Evolutionary conservation across 2,888 invertebrate species (phyloP), one percentile per base, ranked within the genome.

Genomic region (Thera britannica): DNA sequence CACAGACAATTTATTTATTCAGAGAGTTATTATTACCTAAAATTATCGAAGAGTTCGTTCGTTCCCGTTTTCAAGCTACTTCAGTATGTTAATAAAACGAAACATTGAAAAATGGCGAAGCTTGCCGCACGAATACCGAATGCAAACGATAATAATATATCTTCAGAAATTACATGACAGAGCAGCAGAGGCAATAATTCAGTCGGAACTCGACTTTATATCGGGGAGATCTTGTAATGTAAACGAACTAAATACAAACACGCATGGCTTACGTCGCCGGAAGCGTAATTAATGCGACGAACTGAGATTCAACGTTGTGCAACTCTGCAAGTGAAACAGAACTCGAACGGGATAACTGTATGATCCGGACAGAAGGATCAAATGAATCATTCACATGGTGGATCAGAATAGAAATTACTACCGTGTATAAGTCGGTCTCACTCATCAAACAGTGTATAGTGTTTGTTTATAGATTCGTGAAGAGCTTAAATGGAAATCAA

Each of bases 221-320:
- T 65, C 67, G 60, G 64, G 12, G 65, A 65, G 68, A 70, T 72
- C 70, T 73, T 64, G 72, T 67, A 73, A 72, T 62, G 73, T 68
- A 72, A 72, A 67, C 64, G 71, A 67, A 65, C 70, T 66, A 68
- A 73, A 73, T 75, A 66, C 67, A 67, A 70, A 68, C 70, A 75
- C 65, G 73, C 73, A 73, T 68, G 66, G 65, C 64, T 70, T 66
- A 64, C 69, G 61, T 49, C 58, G 65, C 59, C 61, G 65, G 71
- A 64, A 71, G 65, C 58, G 55, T 63, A 67, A 69, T 71, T 71
- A 69, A 71, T 66, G 66, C 66, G 61, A 65, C 65, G 54, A 66
- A 48, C 68, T 58, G 64, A 67, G 63, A 66, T 70, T 54, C 49
- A 54, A 58, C 56, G 35, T 65, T 65, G 41, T 65, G 65, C 58